Evolutionary conservation across 2,888 invertebrate species (phyloP), one percentile per base, ranked within the genome.

Genomic region (Nomada lathburiana): DNA sequence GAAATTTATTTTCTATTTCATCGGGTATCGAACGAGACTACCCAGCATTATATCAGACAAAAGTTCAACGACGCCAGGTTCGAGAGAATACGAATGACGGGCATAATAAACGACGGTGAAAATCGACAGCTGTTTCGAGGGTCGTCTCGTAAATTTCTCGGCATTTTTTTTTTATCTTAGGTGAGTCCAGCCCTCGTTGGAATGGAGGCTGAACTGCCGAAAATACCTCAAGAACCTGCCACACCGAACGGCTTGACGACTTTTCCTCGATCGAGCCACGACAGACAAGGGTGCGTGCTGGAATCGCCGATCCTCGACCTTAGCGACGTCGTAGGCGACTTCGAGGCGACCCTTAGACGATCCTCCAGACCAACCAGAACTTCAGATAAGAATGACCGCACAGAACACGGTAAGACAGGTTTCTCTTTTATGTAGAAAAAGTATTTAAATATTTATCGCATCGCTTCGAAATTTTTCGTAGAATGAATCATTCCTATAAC

Each of bases 261-360:
- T 68, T 70, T 88, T 64, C 88, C 89, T 76, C 86, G 89, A 86
- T 87, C 87, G 72, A 80, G 64, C 70, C 67, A 76, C 23, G 71
- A 67, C 50, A 80, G 59, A 11, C 86, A 70, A 36, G 65, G 57
- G 57, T 86, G 84, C 80, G 60, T 81, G 26, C 86, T 87, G 64
- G 86, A 90, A 70, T 89, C 90, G n/a, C 85, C 88, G 79, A 88
- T 86, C 76, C 86, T 92, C 74, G 93, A 93, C 80, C 88, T 93
- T 67, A 93, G 92, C 85, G 93, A 94, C 84, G 97, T 96, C 76
- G 96, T 97, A 77, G 95, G 95, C 74, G 97, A 97, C 93, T 97
- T 97, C 91, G 97, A 97, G 92, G 95, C 96, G 86, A 96, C 96
- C 26, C 93, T 96, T 80, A 95, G 96, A 88, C 94, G 95, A 76